Evolutionary conservation across 2,113 vertebrate genomes (phyloP).

Genomic region (Percopsis transmontana): DNA sequence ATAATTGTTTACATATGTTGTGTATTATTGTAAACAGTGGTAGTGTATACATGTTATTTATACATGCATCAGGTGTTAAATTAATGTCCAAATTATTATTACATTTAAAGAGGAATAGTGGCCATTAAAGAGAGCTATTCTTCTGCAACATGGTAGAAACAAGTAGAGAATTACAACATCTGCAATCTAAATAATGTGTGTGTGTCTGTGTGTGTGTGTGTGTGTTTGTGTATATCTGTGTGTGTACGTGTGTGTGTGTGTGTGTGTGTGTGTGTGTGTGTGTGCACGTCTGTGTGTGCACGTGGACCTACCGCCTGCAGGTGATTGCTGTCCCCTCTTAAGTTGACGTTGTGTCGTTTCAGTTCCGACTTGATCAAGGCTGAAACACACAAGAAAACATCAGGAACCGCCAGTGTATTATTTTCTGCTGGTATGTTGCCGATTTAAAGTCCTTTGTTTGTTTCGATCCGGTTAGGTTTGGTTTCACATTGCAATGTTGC

Average conservation of each 20-base stretch:
- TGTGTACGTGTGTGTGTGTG: neutral
- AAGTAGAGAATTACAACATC: neutral
- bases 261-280: conserved; percentile 6
- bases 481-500: too few relatives aligned
- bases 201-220: neutral
- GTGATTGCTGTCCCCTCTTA: conserved; percentile 63
- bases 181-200: neutral
- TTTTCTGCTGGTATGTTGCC: too few relatives aligned
- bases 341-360: conserved; percentile 88
- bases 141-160: too few relatives aligned
- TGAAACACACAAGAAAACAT: conserved; percentile 64
- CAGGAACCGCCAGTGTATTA: too few relatives aligned
- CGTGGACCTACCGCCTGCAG: conserved; percentile 80
- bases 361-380: conserved; percentile 94
- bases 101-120: neutral
- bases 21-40: too few relatives aligned
- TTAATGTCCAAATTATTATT: too few relatives aligned
- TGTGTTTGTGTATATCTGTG: too few relatives aligned
- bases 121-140: neutral
- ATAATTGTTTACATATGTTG: too few relatives aligned
- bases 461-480: too few relatives aligned
- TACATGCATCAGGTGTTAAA: too few relatives aligned
- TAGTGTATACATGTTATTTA: too few relatives aligned
- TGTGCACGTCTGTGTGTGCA: conserved; percentile 10
- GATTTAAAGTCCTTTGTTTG: too few relatives aligned